These are phyloP conservation scores for Sipha maydis DNA, from an alignment of 2,888 invertebrate species.

Conservation along the genomic window DNA sequence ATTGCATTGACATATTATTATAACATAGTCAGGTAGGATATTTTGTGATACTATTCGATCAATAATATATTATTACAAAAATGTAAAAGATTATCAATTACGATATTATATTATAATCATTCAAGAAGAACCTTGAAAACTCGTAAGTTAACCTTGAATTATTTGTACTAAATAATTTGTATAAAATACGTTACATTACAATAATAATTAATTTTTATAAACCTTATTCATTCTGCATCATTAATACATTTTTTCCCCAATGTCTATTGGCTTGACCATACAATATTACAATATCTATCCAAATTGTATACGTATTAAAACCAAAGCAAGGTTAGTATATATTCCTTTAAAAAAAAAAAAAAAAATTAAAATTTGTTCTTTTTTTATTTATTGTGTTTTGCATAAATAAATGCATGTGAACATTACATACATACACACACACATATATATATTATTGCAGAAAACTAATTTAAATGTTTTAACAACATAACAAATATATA, in stretches of 20 bases:
- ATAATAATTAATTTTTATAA: constrained; percentile 26
- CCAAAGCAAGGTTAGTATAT: constrained; percentile 10
- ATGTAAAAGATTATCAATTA: not conserved
- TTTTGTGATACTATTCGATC: not conserved
- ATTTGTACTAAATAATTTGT: constrained; percentile 28
- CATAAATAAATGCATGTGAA: not conserved
- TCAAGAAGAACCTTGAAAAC: constrained; percentile 12
- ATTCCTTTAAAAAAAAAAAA: not conserved
- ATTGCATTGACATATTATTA: not conserved
- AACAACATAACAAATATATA: not conserved
- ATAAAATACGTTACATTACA: constrained; percentile 33
- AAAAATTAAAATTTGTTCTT: not conserved
- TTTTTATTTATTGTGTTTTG: not conserved
- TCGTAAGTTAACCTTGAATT: not conserved
- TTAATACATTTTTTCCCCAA: not conserved
- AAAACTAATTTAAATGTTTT: not conserved
- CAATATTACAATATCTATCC: not conserved
- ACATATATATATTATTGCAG: not conserved
- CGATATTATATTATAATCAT: not conserved
- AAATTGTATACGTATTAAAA: not conserved
- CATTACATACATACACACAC: not conserved
- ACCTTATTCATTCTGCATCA: not conserved
- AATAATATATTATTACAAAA: not conserved
- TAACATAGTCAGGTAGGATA: not conserved
- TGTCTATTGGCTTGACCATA: not conserved